Conservation (phyloP, 1,140 invertebrate species). For the Eumaeus atala region DNA sequence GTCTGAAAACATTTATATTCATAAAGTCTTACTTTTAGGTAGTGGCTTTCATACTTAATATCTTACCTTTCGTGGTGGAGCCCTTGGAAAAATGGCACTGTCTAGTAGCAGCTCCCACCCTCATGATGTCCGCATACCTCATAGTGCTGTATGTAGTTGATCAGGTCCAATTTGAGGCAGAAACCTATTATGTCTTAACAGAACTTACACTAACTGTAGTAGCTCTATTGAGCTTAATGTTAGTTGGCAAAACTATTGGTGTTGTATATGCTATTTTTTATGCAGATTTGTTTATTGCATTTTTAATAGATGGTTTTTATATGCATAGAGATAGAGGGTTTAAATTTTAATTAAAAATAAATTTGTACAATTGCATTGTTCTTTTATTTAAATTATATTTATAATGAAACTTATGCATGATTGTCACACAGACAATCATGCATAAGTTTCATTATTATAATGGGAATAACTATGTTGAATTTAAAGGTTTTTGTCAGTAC, state of each 20-base stretch:
- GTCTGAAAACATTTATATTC: neutral
- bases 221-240: constrained; percentile 38
- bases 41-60: constrained; percentile 60
- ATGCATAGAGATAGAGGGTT: constrained; percentile 50
- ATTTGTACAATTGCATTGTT: constrained; percentile 18
- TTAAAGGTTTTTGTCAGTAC: too few relatives aligned
- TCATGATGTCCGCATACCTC: constrained; percentile 48
- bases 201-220: constrained; percentile 40
- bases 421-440: too few relatives aligned
- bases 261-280: constrained; percentile 60
- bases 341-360: constrained; percentile 35
- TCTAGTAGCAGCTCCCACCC: constrained; percentile 49
- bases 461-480: too few relatives aligned
- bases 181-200: constrained; percentile 54
- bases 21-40: constrained; percentile 58
- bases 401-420: too few relatives aligned
- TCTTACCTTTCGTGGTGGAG: constrained; percentile 56
- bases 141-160: constrained; percentile 61
- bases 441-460: too few relatives aligned
- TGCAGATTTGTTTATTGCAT: constrained; percentile 56
- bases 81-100: constrained; percentile 47
- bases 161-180: constrained; percentile 55
- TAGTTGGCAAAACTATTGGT: constrained; percentile 40
- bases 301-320: constrained; percentile 49
- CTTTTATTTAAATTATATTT: neutral